Conservation (phyloP, 2,888 invertebrate genomes). For the Brachycybe producta region DNA sequence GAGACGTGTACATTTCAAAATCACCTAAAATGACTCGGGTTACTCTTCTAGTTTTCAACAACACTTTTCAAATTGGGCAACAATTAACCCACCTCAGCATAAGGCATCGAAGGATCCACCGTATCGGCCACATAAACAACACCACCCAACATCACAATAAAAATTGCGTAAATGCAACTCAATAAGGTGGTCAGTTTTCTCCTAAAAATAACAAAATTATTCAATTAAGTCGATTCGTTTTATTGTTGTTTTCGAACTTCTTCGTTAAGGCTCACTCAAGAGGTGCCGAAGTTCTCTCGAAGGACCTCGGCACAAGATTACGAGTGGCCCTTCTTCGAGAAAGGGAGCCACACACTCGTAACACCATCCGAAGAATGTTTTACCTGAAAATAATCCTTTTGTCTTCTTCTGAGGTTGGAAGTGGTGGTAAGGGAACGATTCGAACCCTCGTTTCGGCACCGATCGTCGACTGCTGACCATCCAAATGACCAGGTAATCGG, state of each 20-base stretch:
- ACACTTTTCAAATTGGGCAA: not conserved
- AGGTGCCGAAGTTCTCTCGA: too few relatives aligned
- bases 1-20: too few relatives aligned
- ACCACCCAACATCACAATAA: constrained; percentile 51
- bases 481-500: constrained; percentile 4
- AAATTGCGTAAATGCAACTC: constrained; percentile 54
- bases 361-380: constrained; percentile 23
- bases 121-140: constrained; percentile 51
- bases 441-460: too few relatives aligned
- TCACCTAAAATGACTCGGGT: too few relatives aligned
- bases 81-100: constrained; percentile 43
- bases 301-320: too few relatives aligned
- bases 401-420: constrained; percentile 30
- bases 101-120: constrained; percentile 29
- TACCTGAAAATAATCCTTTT: constrained; percentile 34
- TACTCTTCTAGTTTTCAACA: too few relatives aligned
- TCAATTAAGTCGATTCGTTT: constrained; percentile 7
- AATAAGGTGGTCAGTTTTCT: constrained; percentile 46
- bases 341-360: too few relatives aligned
- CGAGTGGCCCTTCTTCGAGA: too few relatives aligned
- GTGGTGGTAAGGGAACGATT: constrained; percentile 22
- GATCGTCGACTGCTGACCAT: not conserved
- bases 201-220: constrained; percentile 34
- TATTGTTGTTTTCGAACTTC: too few relatives aligned
- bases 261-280: too few relatives aligned